Conservation (phyloP, 1,140 invertebrate genomes). For the Stegodyphus mimosarum region DNA sequence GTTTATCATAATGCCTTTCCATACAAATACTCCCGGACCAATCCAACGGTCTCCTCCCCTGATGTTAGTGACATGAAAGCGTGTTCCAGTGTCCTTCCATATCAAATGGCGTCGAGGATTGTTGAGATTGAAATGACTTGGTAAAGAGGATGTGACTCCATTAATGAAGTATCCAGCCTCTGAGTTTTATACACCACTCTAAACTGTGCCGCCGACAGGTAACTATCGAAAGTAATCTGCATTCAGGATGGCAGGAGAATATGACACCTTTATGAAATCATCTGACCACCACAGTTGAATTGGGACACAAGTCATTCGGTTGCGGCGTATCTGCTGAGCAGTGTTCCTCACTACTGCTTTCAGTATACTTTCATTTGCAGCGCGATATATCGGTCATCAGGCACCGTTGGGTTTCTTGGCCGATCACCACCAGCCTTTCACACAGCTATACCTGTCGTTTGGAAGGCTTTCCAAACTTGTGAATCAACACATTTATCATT, state of each 20-base stretch:
- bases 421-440: no score
- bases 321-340: no score
- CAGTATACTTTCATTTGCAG: no score
- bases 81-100: not conserved
- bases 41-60: not conserved
- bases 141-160: not conserved
- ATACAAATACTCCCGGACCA: not conserved
- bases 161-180: not conserved
- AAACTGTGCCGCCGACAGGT: not conserved
- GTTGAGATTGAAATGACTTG: no score
- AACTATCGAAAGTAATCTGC: not conserved
- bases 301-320: no score
- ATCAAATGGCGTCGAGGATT: no score
- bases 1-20: not conserved
- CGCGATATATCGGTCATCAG: no score
- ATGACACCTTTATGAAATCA: not conserved
- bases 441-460: no score
- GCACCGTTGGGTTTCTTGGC: no score
- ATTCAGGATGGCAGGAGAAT: not conserved
- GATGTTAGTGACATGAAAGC: not conserved
- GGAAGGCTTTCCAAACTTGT: no score
- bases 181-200: not conserved
- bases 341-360: no score
- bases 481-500: no score
- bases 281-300: not conserved